Evolutionary conservation across 2,797 vertebrate genomes (phyloP), one percentile per base, ranked within the genome.

Genomic region (Hypotaenidia okinawae): DNA sequence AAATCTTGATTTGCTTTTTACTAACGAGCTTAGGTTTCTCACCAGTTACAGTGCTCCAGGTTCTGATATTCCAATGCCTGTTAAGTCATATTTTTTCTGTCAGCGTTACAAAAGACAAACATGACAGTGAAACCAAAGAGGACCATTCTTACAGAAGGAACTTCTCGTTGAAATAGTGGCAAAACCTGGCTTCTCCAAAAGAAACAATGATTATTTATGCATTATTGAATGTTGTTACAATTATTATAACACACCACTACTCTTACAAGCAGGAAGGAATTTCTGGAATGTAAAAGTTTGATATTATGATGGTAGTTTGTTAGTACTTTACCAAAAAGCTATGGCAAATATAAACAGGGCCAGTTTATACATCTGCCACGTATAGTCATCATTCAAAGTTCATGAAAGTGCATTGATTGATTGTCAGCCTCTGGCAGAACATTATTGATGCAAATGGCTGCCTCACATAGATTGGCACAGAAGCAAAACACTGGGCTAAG

Each of bases 171-270:
- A 84, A 90, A 45, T 5, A 57, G 11, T 28, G 3, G 8, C 24
- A 87, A 84, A 89, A 62, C 21, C 28, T 43, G 25, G 5, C 27
- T 64, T 69, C 57, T 88, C 2, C 28, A 77, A 83, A 86, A 64
- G 14, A 81, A 81, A 52, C 45, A 25, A 66, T 43, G 2, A 15
- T 51, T 47, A 59, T 27, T 68, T 64, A 67, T 64, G 5, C 7
- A 35, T 47, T 67, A 81, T 5, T 72, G 28, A 70, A 64, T 55
- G 18, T 69, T 66, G 5, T 30, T 73, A 25, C 2, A 1, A 24
- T 51, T 76, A 67, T 66, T 57, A 19, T 27, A 76, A 51, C 13
- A 21, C 10, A 0, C 0, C 43, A n/a, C 0, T 47, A n/a, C 76
- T 69, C 22, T 52, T 66, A 51, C 16, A 80, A 54, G 30, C 24